Evolutionary conservation across 2,113 vertebrate genomes (phyloP), one percentile per base, ranked within the genome.

Genomic region (Ceyx cyanopectus): DNA sequence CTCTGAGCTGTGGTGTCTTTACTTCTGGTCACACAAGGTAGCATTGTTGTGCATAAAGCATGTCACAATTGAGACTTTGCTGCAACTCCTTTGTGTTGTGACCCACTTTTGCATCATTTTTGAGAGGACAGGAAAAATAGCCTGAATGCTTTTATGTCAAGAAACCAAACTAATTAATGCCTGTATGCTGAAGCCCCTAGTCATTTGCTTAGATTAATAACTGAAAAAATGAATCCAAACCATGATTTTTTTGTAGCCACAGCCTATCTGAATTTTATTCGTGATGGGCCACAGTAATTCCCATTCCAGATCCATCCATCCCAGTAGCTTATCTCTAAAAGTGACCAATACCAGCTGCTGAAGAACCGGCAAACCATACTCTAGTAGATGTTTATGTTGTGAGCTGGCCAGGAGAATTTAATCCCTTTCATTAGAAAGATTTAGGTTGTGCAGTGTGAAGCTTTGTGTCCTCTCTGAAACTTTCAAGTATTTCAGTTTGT

Each of bases 401-500:
- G 87, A 68, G 67, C 65, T 89, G 76, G 73, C 87, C 75, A 83
- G 90, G 76, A 81, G 57, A 67, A 78, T 70, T 93, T 81, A 27
- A 56, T 78, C 50, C 65, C 53, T 88, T 92, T 86, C 19, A 0
- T 85, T 92, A 56, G 58, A 67, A 85, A 91, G 81, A 93, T 96
- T 96, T 93, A 93, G 29, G 46, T 77, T n/a, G 37, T 93, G 92
- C 29, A 90, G 37, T 40, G 13, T 73, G 81, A 91, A 79, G 62
- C 70, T 81, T 92, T 73, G 37, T 53, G 60, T 87, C 17, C 54
- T 32, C 51, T 92, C 73, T 84, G 90, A 92, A 94, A 85, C 58
- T 73, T 90, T 51, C 54, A 73, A 77, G 75, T 91, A 94, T 96
- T 95, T 93, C 14, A 4, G 58, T 89, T 63, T 93, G 93, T 96